Base-by-base conservation (phyloP, 2,888 invertebrate species). In the Polymixis lichenea region DNA sequence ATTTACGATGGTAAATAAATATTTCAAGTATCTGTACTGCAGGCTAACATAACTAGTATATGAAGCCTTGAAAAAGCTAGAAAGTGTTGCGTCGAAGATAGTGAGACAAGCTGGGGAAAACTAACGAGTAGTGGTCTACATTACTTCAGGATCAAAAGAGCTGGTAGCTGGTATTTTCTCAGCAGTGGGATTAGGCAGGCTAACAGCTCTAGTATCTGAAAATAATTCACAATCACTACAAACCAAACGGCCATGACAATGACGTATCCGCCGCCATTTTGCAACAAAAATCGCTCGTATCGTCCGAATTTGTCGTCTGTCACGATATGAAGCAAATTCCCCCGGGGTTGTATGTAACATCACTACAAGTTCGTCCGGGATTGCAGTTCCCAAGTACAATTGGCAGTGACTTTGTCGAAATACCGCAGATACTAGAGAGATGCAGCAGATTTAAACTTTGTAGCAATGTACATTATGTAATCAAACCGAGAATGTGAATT, bases 351-450 rank as follows among this genome's bases (percentile, higher is more conserved):
- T n/a, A 46, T 51, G 64, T 64, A 53, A 68, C 71, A 74, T 58
- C 73, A 77, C 70, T 61, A 76, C 67, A 76, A 73, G 64, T 81
- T 81, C 32, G 56, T 13, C 68, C 56, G 61, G 67, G 68, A 77
- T 74, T 80, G 83, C 73, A 84, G 73, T 73, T 80, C 19, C 28
- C 32, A 71, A 81, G 72, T 72, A 77, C 73, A 77, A 74, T 80
- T 80, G 77, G 66, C 67, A 80, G 53, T 61, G 73, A 69, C 56
- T 84, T 65, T 56, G 72, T 60, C 46, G 55, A 53, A 25, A 77
- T 71, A 32, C 65, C 61, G 49, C n/a, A 83, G 83, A 79, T 68
- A 68, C 62, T 28, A 17, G 43, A 19, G 28, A 32, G 62, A 49
- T 69, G 66, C 15, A 43, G n/a, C 19, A 51, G 73, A 68, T 80